Conservation (phyloP, 2,888 invertebrate genomes). For the Limulus polyphemus region DNA sequence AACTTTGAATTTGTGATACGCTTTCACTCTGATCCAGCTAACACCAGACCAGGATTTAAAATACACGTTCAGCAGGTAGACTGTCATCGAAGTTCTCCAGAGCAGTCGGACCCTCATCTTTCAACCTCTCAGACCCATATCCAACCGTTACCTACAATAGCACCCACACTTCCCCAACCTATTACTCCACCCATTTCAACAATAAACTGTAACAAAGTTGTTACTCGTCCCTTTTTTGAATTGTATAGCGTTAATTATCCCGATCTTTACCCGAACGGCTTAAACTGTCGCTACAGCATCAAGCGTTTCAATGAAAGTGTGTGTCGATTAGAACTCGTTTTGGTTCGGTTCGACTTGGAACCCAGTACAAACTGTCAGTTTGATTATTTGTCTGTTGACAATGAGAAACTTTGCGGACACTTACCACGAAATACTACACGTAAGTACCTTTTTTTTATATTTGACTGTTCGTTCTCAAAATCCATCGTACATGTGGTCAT, state of each 20-base stretch:
- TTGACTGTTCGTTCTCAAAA: no score
- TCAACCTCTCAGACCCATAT: no score
- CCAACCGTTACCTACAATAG: no score
- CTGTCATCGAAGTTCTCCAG: slow-evolving; percentile 7
- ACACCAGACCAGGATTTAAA: slow-evolving; percentile 26
- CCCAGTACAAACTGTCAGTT: slow-evolving; percentile 27
- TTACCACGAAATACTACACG: slow-evolving; percentile 21
- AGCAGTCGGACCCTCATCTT: no score
- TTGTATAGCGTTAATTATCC: no score
- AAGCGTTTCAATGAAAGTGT: slow-evolving; percentile 20
- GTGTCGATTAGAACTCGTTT: slow-evolving; percentile 27
- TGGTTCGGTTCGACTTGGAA: slow-evolving; percentile 28
- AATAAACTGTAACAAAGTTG: no score
- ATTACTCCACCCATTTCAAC: no score
- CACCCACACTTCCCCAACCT: no score
- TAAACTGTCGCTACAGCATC: slow-evolving; percentile 25
- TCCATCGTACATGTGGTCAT: no score
- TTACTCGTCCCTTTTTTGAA: no score
- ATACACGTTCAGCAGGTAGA: slow-evolving; percentile 26
- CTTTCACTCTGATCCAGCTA: slow-evolving; percentile 26
- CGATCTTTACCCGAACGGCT: slow-evolving; percentile 15
- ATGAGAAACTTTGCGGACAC: slow-evolving; percentile 27
- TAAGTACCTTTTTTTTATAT: slow-evolving; percentile 6
- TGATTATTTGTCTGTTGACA: slow-evolving; percentile 28
- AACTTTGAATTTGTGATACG: no score